Percentiles rank a stretch among this genome's conserved stretches.
Conservation (phyloP, 2,888 invertebrate genomes). For the Anthrax anthrax region DNA sequence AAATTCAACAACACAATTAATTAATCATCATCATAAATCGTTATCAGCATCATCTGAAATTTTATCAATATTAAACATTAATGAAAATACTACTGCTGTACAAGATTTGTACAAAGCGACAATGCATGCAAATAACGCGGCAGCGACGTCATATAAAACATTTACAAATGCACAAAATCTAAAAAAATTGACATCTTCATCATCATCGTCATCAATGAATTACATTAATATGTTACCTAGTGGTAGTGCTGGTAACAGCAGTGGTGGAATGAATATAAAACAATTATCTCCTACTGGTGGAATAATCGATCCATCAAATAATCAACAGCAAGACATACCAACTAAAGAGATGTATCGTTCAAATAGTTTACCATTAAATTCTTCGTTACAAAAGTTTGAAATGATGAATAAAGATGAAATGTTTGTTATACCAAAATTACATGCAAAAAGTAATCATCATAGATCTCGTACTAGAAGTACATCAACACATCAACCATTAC, state of each 20-base stretch:
- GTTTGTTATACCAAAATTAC: conserved; percentile 31
- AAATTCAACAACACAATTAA: background rate
- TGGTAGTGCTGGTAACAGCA: background rate
- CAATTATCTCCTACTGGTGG: background rate
- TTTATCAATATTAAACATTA: conserved; percentile 19
- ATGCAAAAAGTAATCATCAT: conserved; percentile 17
- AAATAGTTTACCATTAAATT: conserved; percentile 46
- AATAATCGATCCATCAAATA: background rate
- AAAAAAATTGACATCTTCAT: conserved; percentile 26
- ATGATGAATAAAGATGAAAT: conserved; percentile 19
- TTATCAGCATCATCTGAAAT: conserved; percentile 20
- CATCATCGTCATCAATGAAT: conserved; percentile 17
- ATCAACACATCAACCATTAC: conserved; percentile 11
- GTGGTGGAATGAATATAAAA: background rate
- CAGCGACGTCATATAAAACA: conserved; percentile 16
- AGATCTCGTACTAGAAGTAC: conserved; percentile 13
- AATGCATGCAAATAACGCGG: conserved; percentile 24
- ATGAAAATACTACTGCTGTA: background rate
- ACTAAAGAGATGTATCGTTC: conserved; percentile 44
- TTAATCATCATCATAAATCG: background rate
- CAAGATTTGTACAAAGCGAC: conserved; percentile 9
- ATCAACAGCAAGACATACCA: conserved; percentile 18
- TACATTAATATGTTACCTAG: conserved; percentile 21
- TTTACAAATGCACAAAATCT: conserved; percentile 17
- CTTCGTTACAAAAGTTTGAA: conserved; percentile 35